Evolutionary conservation across 2,797 vertebrate genomes (phyloP).

Genomic region (Miichthys miiuy): DNA sequence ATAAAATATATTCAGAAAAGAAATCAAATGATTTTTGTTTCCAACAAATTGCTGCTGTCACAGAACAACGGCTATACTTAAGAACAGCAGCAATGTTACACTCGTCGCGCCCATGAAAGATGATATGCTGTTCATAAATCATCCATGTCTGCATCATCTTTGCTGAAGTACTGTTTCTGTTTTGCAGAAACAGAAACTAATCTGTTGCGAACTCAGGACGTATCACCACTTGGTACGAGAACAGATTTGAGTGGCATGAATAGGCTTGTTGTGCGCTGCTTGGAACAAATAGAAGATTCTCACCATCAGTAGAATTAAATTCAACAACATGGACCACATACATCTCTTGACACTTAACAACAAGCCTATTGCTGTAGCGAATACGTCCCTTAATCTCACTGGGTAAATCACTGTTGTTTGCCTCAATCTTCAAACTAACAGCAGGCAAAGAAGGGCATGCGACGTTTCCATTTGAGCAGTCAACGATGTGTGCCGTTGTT

Average conservation of each 20-base stretch:
- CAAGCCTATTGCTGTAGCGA: slow-evolving; percentile 64
- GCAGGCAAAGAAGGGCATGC: slow-evolving; percentile 38
- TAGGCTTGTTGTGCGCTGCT: slow-evolving; percentile 13
- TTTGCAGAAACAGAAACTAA: slow-evolving; percentile 12
- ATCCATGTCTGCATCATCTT: background rate
- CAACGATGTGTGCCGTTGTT: slow-evolving; percentile 14
- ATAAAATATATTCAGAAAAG: too few species aligned
- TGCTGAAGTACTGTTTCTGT: background rate
- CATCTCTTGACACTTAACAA: slow-evolving; percentile 58
- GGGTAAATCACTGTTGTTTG: slow-evolving; percentile 26
- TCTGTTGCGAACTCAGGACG: slow-evolving; percentile 41
- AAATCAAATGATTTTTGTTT: too few species aligned
- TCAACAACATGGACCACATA: slow-evolving; percentile 57
- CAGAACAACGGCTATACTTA: too few species aligned
- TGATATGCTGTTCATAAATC: background rate
- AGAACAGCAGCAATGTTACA: too few species aligned
- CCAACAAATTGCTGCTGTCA: too few species aligned
- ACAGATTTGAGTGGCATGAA: slow-evolving; percentile 42
- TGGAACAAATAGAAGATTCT: slow-evolving; percentile 43
- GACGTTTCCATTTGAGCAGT: slow-evolving; percentile 43
- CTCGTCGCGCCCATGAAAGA: background rate
- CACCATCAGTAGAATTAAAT: slow-evolving; percentile 32
- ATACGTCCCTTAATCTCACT: slow-evolving; percentile 23
- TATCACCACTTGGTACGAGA: slow-evolving; percentile 53
- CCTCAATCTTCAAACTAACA: slow-evolving; percentile 40